Conservation (phyloP, 2,888 invertebrate species). For the Lingula anatina region DNA sequence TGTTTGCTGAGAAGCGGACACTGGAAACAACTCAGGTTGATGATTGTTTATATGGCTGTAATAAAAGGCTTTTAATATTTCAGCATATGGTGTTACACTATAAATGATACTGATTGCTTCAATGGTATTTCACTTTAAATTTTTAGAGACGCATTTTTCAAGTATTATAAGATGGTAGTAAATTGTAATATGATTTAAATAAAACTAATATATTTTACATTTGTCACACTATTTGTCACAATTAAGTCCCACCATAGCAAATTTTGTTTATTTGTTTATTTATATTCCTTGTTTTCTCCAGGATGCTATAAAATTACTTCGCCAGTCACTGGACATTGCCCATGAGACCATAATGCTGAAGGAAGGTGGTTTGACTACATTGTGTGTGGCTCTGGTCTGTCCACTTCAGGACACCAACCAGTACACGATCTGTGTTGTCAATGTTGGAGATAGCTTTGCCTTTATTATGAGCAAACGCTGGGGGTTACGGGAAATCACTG, state of each 20-base stretch:
- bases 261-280: too few relatives aligned
- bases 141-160: too few relatives aligned
- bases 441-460: slow-evolving; percentile 84
- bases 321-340: slow-evolving; percentile 77
- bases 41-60: too few relatives aligned
- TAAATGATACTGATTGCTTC: too few relatives aligned
- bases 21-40: slow-evolving; percentile 53
- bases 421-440: slow-evolving; percentile 74
- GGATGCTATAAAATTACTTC: slow-evolving; percentile 72
- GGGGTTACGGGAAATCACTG: slow-evolving; percentile 76
- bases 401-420: slow-evolving; percentile 54
- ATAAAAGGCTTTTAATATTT: too few relatives aligned
- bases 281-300: slow-evolving; percentile 16
- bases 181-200: too few relatives aligned
- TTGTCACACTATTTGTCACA: too few relatives aligned
- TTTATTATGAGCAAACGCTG: slow-evolving; percentile 69
- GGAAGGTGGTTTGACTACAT: slow-evolving; percentile 68
- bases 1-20: slow-evolving; percentile 37
- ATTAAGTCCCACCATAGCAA: too few relatives aligned
- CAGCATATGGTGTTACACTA: too few relatives aligned
- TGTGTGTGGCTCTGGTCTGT: slow-evolving; percentile 71
- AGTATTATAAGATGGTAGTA: too few relatives aligned
- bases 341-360: slow-evolving; percentile 79
- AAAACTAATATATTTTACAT: too few relatives aligned
- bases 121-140: too few relatives aligned